Evolutionary conservation across 2,888 invertebrate species (phyloP), one percentile per base, ranked within the genome.

Genomic region (Lochmaea crataegi): DNA sequence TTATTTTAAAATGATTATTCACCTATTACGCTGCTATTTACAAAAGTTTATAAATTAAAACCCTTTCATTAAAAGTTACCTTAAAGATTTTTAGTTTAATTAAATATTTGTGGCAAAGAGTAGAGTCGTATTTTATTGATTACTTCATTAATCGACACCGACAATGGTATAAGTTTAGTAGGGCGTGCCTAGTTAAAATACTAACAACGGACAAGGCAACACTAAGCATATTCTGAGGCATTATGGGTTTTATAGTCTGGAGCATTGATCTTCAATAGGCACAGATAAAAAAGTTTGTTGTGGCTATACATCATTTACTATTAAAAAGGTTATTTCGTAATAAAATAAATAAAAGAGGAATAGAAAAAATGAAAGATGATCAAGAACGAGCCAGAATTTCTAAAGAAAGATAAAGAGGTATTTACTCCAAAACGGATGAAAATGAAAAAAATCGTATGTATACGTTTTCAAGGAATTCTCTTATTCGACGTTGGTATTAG

Each of bases 131-230:
- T 74, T 73, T 74, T 74, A 76, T 73, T 71, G 51, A 75, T 73
- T 60, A 68, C 69, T 75, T 75, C 73, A 67, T 75, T 76, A 75
- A 75, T 66, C 75, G 74, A 45, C 12, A 45, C 1, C 12, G 69
- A 68, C 60, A 61, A 53, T 65, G 41, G 58, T 32, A 32, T 65
- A 71, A 67, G 70, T 71, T 68, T 71, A 69, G 61, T 71, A 75
- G 78, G 78, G 78, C 77, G 78, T 77, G 78, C 73, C 69, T 70
- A 58, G 63, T 71, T 70, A 26, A 71, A 75, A 77, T 77, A 65
- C 75, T 75, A 76, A 78, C 76, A 32, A 7, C 32, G 32, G 76
- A 78, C 78, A 77, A 75, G 76, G 72, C 56, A 75, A 32, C 32
- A 68, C 65, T 72, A 51, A 71, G 60, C 71, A 65, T 65, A 71